Evolutionary conservation across 2,888 invertebrate species (phyloP).

Genomic region (Gonocerus acuteangulatus): DNA sequence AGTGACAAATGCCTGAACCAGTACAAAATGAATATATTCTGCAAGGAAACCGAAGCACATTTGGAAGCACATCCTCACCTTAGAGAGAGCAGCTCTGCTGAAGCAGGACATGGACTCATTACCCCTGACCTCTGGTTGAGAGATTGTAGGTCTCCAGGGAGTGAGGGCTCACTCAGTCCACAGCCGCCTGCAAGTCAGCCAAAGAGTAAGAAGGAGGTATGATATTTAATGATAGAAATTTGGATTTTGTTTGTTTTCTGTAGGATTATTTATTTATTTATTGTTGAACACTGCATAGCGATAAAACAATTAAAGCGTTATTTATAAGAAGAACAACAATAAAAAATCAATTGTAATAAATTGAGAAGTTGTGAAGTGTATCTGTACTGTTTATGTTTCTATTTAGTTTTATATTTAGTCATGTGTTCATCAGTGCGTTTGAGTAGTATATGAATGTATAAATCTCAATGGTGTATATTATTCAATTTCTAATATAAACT

Average conservation of each 20-base stretch:
- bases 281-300: too few species aligned
- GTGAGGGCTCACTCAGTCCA: conserved; percentile 14
- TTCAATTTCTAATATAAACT: too few species aligned
- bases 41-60: conserved; percentile 86
- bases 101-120: conserved; percentile 48
- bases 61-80: conserved; percentile 71
- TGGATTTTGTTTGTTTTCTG: background rate
- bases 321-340: too few species aligned
- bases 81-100: conserved; percentile 42
- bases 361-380: too few species aligned
- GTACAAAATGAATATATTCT: conserved; percentile 95
- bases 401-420: too few species aligned
- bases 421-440: too few species aligned
- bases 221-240: background rate
- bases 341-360: too few species aligned
- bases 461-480: too few species aligned
- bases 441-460: too few species aligned
- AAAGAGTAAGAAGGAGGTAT: conserved; percentile 9
- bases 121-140: conserved; percentile 87
- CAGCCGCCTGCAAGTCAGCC: conserved; percentile 40
- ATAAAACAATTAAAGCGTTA: too few species aligned
- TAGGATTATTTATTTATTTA: too few species aligned
- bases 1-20: conserved; percentile 90
- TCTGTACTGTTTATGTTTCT: too few species aligned
- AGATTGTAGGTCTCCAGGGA: conserved; percentile 53